phyloP scores from a whole-genome alignment of 1,140 invertebrate species.

The Sycophila sp. region DNA sequence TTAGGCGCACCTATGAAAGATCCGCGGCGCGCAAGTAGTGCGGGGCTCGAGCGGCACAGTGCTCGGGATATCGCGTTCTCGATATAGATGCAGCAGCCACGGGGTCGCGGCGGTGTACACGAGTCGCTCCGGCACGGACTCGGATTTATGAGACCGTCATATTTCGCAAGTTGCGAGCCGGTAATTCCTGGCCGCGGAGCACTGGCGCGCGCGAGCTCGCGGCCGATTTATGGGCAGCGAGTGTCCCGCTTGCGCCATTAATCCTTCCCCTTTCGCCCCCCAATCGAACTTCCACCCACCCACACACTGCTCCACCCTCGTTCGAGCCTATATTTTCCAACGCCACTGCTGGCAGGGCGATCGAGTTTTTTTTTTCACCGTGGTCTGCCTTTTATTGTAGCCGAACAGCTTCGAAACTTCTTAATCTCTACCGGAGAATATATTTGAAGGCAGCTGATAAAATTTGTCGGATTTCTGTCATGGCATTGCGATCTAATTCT shows the following conservation, averaged over 20 bases:
- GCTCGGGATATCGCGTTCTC: no score
- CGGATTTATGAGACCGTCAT: slow-evolving; percentile 66
- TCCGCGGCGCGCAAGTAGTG: no score
- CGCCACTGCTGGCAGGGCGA: neutral
- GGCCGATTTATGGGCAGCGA: slow-evolving; percentile 64
- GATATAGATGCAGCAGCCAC: neutral
- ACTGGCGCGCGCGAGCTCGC: slow-evolving; percentile 44
- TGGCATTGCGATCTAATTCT: no score
- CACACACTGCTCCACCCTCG: no score
- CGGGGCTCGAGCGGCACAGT: no score
- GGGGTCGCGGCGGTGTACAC: slow-evolving; percentile 46
- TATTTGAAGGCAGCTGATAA: no score
- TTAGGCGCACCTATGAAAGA: no score
- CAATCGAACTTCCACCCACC: slow-evolving; percentile 60
- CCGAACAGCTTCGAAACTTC: neutral
- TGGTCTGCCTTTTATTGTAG: slow-evolving; percentile 12
- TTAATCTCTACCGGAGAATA: slow-evolving; percentile 1
- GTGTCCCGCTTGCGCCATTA: slow-evolving; percentile 65
- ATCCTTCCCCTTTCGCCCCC: slow-evolving; percentile 62
- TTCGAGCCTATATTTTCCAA: slow-evolving; percentile 1
- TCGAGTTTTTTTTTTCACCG: no score
- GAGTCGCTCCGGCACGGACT: slow-evolving; percentile 10
- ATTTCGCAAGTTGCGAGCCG: slow-evolving; percentile 66
- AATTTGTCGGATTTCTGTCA: no score
- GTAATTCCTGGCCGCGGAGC: slow-evolving; percentile 62